These are phyloP conservation scores for Chrysolina haemoptera DNA, from an alignment of 2,888 invertebrate species.

Conservation along the genomic window DNA sequence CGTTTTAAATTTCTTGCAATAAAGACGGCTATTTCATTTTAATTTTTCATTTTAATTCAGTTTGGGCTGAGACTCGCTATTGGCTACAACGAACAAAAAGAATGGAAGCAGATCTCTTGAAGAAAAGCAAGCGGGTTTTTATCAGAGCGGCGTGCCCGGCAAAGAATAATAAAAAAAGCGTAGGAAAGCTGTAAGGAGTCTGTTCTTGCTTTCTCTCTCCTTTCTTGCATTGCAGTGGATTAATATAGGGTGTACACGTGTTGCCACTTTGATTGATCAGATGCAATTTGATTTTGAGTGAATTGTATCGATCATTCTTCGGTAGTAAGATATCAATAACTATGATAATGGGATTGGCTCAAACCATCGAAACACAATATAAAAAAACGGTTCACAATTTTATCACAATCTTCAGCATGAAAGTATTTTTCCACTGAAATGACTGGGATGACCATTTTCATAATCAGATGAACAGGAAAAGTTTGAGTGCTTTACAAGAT, in stretches of 20 bases:
- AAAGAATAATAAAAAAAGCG: conserved; percentile 56
- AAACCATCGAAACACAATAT: too few species aligned
- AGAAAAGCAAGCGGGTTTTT: conserved; percentile 55
- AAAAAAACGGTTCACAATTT: too few species aligned
- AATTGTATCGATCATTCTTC: neutral
- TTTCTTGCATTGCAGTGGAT: conserved; percentile 32
- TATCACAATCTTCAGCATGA: too few species aligned
- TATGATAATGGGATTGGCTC: too few species aligned
- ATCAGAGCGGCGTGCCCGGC: conserved; percentile 44
- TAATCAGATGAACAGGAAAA: too few species aligned
- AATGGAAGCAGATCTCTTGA: conserved; percentile 49
- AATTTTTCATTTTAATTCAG: conserved; percentile 67
- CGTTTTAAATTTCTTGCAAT: conserved; percentile 65
- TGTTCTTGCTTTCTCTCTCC: conserved; percentile 36
- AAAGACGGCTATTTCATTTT: conserved; percentile 65
- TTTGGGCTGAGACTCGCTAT: conserved; percentile 52
- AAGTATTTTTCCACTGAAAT: too few species aligned
- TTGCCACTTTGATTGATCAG: neutral
- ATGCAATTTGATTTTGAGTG: neutral
- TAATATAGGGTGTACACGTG: conserved; percentile 6
- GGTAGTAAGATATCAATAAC: too few species aligned
- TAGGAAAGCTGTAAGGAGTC: conserved; percentile 44
- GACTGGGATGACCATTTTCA: too few species aligned
- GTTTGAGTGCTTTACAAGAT: too few species aligned
- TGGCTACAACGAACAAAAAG: conserved; percentile 48